phyloP scores from a whole-genome alignment of 2,888 invertebrate species.

The Priocnemis perturbator region DNA sequence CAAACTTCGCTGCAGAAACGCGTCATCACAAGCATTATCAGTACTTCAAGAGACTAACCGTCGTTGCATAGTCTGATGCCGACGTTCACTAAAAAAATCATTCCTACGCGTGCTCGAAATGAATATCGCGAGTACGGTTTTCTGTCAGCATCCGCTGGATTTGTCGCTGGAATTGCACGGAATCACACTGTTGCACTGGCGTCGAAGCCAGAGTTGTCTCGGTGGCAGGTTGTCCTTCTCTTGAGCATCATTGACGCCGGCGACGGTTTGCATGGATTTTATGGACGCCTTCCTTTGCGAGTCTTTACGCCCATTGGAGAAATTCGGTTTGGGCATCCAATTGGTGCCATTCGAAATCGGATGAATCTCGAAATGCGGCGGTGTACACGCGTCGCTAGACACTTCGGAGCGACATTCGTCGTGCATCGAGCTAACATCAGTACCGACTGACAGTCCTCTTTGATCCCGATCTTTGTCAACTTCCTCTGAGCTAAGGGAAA shows the following conservation, averaged over 20 bases:
- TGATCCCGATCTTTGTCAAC: constrained; percentile 33
- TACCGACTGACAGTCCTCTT: constrained; percentile 43
- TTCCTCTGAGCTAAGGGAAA: too few relatives aligned
- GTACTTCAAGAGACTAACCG: too few relatives aligned
- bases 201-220: constrained; percentile 54
- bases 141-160: constrained; percentile 59
- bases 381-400: constrained; percentile 45
- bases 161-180: constrained; percentile 62
- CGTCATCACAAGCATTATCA: too few relatives aligned
- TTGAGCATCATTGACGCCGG: constrained; percentile 33
- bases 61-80: too few relatives aligned
- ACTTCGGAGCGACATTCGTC: constrained; percentile 59
- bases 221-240: constrained; percentile 45
- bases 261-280: constrained; percentile 54
- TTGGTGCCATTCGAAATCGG: constrained; percentile 63
- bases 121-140: background rate
- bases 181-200: constrained; percentile 63
- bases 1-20: too few relatives aligned
- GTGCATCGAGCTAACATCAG: constrained; percentile 42
- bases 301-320: constrained; percentile 41
- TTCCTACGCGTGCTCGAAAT: background rate
- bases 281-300: constrained; percentile 51
- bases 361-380: constrained; percentile 38
- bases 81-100: background rate
- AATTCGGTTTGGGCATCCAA: constrained; percentile 59